Base-by-base conservation (phyloP, 2,113 vertebrate genomes). In the Bucco capensis region DNA sequence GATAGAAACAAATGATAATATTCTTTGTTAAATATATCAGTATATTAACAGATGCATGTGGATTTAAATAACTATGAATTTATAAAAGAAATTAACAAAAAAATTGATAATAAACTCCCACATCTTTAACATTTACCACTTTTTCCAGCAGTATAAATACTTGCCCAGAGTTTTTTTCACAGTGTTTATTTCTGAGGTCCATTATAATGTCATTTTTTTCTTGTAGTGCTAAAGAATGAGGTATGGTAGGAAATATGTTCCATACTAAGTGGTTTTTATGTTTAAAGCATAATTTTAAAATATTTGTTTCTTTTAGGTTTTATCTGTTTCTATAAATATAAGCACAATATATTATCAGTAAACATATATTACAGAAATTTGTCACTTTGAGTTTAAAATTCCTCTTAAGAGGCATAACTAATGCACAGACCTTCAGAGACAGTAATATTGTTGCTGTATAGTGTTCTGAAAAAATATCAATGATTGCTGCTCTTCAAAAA, bases 361-460 rank as follows among this genome's bases (percentile, higher is more conserved):
- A 81, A 64, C 10, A 35, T 22, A 8, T 13, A 31, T 38, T 60
- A 35, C 33, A 67, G 31, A 60, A 74, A 65, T 17, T 18, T 6
- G 13, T 50, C 5, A 9, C 37, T 83, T 60, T 40, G 37, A 85
- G 14, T 40, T 91, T 67, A 82, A 86, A 92, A 90, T 88, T 73
- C 60, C 33, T 12, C 92, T 88, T 73, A 87, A 66, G 46, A 51
- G 77, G n/a, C 17, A 47, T 5, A 74, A 85, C 25, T 44, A 33
- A 42, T 18, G 9, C 0, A 2, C 5, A 8, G 54, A n/a, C 47
- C 75, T 83, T 66, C 70, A 85, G 77, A 87, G 33, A 24, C 25
- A 83, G 47, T 23, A 67, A 78, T 44, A 50, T 35, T 57, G 35
- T 47, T 83, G 60, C 56, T 54, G 21, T 56, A 67, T 9, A 46